Evolutionary conservation across 2,113 vertebrate genomes (phyloP).

Genomic region (Gracilinanus agilis): DNA sequence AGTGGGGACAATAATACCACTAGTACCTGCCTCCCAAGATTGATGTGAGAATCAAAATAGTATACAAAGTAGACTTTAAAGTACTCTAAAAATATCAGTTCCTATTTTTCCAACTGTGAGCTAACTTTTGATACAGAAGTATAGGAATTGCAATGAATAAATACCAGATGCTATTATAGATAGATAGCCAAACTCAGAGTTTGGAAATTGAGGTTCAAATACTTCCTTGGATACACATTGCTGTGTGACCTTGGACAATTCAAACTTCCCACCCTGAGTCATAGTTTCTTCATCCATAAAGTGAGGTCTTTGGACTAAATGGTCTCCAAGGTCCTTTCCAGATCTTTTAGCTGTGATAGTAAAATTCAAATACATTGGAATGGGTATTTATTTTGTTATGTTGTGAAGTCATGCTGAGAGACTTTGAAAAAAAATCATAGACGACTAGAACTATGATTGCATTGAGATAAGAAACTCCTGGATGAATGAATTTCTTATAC

Average conservation of each 20-base stretch:
- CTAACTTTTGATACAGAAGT: neutral
- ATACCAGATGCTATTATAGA: neutral
- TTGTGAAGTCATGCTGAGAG: neutral
- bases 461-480: neutral
- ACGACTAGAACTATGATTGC: neutral
- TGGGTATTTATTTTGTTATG: neutral
- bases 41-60: conserved; percentile 10
- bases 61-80: neutral
- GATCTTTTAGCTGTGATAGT: neutral
- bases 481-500: neutral
- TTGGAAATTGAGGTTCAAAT: neutral
- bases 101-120: neutral
- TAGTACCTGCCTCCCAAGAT: neutral
- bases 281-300: neutral
- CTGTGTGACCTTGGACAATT: neutral
- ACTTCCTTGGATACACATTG: neutral
- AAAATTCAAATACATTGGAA: neutral
- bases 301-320: neutral
- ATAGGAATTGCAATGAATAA: neutral
- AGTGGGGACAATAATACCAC: neutral
- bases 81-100: neutral
- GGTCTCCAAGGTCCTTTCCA: neutral
- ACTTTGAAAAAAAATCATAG: neutral
- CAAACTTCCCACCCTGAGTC: neutral
- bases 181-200: neutral